A percentile compares a stretch with the other conserved stretches of the same genome.
phyloP scores from a whole-genome alignment of 2,888 invertebrate genomes.

The Agriopis leucophaearia region DNA sequence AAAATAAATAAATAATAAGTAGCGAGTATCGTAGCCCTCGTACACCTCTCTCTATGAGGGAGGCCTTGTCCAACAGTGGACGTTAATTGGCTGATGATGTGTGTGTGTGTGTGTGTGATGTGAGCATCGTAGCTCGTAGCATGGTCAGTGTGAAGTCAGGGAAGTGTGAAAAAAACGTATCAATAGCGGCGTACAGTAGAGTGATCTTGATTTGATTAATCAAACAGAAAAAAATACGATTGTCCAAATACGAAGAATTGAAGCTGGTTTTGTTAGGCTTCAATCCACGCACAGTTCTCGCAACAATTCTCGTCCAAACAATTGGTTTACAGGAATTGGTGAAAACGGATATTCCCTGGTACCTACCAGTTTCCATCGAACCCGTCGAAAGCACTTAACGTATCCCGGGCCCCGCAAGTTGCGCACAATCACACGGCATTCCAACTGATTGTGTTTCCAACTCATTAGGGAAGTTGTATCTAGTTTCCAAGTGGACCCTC shows the following conservation, averaged over 20 bases:
- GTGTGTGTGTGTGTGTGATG: no score
- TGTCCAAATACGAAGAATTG: background rate
- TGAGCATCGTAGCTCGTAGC: no score
- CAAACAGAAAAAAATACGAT: background rate
- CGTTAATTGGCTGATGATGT: no score
- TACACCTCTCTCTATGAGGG: no score
- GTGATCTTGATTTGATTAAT: no score
- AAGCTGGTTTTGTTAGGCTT: no score
- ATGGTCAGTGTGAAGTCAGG: no score
- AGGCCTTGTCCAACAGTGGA: no score
- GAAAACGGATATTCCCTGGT: constrained; percentile 21
- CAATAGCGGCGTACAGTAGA: no score
- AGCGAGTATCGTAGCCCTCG: no score
- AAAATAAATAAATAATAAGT: no score
- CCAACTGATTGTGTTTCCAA: constrained; percentile 59
- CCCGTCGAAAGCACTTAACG: constrained; percentile 40
- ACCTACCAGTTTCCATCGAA: constrained; percentile 7
- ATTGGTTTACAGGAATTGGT: constrained; percentile 5
- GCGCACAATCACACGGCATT: constrained; percentile 53
- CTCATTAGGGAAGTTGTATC: constrained; percentile 55
- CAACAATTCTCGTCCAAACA: constrained; percentile 9
- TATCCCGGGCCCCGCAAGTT: constrained; percentile 43
- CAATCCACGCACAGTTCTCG: background rate
- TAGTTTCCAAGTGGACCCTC: constrained; percentile 33
- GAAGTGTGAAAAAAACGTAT: no score